phyloP scores from a whole-genome alignment of 2,113 vertebrate genomes.

The Cebus imitator region DNA sequence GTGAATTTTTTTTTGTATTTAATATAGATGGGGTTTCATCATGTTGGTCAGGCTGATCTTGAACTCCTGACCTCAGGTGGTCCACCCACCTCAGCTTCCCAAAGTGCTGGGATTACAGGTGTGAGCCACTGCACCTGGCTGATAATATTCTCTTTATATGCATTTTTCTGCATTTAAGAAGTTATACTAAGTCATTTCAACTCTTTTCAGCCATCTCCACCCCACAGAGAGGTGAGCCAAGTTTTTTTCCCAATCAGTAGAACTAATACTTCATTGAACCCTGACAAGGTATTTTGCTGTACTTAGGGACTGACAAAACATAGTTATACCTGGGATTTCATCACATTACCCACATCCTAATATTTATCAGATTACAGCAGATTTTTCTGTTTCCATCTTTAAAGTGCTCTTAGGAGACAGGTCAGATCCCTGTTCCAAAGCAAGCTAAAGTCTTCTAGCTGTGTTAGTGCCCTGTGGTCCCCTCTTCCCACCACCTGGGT shows the following conservation, averaged over 20 bases:
- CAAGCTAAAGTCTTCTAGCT: neutral
- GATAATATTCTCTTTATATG: neutral
- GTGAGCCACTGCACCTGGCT: too few species aligned
- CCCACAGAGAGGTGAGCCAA: neutral
- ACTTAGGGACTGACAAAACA: neutral
- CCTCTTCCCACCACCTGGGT: neutral
- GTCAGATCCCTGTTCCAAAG: neutral
- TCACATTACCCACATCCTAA: neutral
- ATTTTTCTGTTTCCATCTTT: neutral
- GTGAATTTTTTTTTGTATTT: too few species aligned
- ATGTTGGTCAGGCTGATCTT: too few species aligned
- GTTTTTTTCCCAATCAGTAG: neutral
- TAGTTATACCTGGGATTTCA: neutral
- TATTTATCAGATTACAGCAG: neutral
- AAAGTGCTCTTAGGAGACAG: neutral
- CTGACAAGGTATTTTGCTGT: neutral
- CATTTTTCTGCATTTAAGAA: neutral
- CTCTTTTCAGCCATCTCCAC: neutral
- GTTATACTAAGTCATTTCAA: neutral
- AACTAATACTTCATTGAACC: neutral
- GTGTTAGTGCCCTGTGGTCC: neutral
- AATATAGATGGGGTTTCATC: too few species aligned
- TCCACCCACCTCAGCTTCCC: too few species aligned
- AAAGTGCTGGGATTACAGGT: too few species aligned
- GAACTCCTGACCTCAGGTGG: too few species aligned